Evolutionary conservation across 2,797 vertebrate species (phyloP).

Genomic region (Acanthis flammea): DNA sequence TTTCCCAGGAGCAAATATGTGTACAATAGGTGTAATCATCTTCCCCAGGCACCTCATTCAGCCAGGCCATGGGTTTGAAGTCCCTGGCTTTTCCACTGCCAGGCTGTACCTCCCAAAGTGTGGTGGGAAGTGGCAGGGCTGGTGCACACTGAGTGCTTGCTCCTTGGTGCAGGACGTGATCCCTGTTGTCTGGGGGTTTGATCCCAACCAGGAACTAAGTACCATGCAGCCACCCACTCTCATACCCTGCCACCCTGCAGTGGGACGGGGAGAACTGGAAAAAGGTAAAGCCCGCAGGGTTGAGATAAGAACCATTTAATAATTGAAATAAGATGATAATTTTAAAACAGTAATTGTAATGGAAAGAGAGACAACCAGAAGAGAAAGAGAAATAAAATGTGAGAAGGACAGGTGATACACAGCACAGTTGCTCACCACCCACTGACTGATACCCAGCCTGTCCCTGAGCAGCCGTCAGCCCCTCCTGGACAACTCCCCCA

Average conservation of each 20-base stretch:
- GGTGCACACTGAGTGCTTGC: not conserved
- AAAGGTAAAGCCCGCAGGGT: accelerated
- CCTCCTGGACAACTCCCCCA: not conserved
- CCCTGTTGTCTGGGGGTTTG: not conserved
- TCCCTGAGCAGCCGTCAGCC: accelerated
- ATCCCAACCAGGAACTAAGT: not conserved
- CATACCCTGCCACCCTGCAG: not conserved
- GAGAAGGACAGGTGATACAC: not conserved
- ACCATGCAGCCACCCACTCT: not conserved
- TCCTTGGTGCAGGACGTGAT: not conserved
- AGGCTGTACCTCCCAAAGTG: not conserved
- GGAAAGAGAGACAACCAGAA: not conserved
- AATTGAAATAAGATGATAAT: not conserved
- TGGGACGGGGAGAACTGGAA: not conserved
- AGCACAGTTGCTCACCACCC: not conserved
- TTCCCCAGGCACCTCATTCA: not conserved
- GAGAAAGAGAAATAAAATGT: not conserved
- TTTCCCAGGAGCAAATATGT: not conserved
- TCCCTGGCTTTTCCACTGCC: not conserved
- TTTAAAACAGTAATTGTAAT: not conserved
- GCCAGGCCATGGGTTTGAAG: not conserved
- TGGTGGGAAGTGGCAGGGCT: not conserved
- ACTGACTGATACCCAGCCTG: accelerated
- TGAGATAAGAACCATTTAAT: not conserved
- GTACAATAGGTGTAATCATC: not conserved